Percentiles rank a stretch among this genome's conserved stretches.
Evolutionary conservation across 2,113 vertebrate genomes (phyloP).

Genomic region (Urocynchramus pylzowi): DNA sequence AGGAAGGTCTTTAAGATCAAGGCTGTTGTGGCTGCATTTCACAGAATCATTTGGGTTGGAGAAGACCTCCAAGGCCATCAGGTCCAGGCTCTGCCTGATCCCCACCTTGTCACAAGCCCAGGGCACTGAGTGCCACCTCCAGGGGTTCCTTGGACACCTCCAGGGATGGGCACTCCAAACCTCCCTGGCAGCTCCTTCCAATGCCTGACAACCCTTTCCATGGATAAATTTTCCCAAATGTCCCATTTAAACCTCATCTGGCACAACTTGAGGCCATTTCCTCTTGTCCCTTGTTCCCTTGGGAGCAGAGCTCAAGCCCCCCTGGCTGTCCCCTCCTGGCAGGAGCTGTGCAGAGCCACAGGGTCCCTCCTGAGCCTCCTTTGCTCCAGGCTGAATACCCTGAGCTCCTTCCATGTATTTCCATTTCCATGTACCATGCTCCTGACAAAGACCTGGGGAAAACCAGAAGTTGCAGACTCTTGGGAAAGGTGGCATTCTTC

Average conservation of each 20-base stretch:
- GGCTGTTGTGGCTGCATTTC: neutral
- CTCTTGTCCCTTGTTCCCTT: neutral
- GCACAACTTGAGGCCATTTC: neutral
- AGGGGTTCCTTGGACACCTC: neutral
- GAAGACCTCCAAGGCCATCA: neutral
- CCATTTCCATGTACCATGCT: neutral
- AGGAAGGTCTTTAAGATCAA: neutral
- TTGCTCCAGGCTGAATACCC: neutral
- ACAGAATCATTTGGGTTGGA: neutral
- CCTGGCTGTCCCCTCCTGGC: neutral
- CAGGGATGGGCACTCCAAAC: neutral
- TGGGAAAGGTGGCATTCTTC: neutral
- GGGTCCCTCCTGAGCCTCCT: neutral
- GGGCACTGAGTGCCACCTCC: neutral
- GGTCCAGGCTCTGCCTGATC: fast-evolving
- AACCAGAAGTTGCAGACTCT: neutral
- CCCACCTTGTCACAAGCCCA: neutral
- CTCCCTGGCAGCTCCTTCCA: neutral
- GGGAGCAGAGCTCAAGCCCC: neutral
- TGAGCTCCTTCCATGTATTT: neutral
- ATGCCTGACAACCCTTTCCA: neutral
- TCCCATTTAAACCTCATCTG: neutral
- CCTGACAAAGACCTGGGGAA: neutral
- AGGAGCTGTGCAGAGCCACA: neutral
- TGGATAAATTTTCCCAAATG: too few species aligned